Evolutionary conservation across 1,140 invertebrate species (phyloP), one percentile per base, ranked within the genome.

Genomic region (Ostrea denselamellosa): DNA sequence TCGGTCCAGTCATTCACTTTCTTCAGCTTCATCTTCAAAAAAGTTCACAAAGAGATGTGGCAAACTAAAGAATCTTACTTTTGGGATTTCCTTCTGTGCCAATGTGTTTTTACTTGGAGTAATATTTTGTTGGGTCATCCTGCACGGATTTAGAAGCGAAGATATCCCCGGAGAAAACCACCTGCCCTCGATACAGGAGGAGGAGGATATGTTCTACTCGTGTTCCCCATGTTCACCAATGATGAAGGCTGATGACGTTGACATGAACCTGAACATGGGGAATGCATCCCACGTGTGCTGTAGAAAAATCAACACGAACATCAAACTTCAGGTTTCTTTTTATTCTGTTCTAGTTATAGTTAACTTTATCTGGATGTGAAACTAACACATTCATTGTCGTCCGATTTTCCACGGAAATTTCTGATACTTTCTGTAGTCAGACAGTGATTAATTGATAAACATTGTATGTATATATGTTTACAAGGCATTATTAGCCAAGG

Each of bases 221-320:
- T 77, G 68, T 34, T 77, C 68, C 5, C 68, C 68, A 2, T 77
- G 68, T 34, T 28, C 22, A 34, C 68, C 68, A 5, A 77, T 77
- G 68, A 77, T 77, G 68, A 77, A 34, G 68, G 68, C 68, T 25
- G 68, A 77, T 22, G 25, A 34, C 28, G 68, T 25, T 28, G 68
- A 77, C 25, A 25, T 77, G 68, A 22, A 34, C 10, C 25, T 77
- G 10, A 17, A 10, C 25, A 17, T 2, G 28, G 68, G 68, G 28
- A 77, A 77, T 77, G 8, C 68, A 9, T 77, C 68, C 0, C 28
- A 28, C 14, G 25, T 77, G 25, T 77, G 68, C 12, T 77, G 68
- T 77, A 77, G 28, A 34, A 25, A 14, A 9, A 77, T 77, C 22
- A 77, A 5, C 14, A 14, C 9, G 14, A 25, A 34, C 12, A 12